Percentiles rank a stretch among this genome's conserved stretches.
phyloP scores from a whole-genome alignment of 2,888 invertebrate species.

The Drosophila siamana region DNA sequence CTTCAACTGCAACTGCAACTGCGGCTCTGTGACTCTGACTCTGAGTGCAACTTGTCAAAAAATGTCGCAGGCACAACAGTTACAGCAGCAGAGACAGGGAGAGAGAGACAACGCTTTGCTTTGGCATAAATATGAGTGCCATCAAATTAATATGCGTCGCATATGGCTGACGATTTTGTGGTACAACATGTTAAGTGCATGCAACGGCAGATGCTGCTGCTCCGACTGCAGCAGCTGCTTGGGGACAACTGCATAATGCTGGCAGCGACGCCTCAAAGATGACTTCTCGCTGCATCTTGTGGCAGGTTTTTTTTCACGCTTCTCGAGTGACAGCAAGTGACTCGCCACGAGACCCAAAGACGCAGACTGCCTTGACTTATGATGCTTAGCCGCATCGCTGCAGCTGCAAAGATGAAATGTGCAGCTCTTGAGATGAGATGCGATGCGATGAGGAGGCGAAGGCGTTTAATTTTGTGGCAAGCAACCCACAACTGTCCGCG shows the following conservation, averaged over 20 bases:
- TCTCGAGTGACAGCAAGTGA: slow-evolving; percentile 68
- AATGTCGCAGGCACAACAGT: slow-evolving; percentile 61
- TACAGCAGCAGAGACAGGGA: slow-evolving; percentile 4
- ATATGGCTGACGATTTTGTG: slow-evolving; percentile 82
- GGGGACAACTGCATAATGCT: slow-evolving; percentile 70
- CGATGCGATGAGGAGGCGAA: background rate
- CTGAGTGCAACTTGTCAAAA: slow-evolving; percentile 80
- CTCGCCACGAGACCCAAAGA: slow-evolving; percentile 25
- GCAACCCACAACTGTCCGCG: slow-evolving; percentile 54
- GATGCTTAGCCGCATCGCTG: slow-evolving; percentile 74
- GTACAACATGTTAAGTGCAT: slow-evolving; percentile 82
- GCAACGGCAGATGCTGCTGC: slow-evolving; percentile 57
- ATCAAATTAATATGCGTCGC: slow-evolving; percentile 82
- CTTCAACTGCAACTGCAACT: background rate
- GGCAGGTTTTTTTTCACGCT: slow-evolving; percentile 75
- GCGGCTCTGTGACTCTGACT: slow-evolving; percentile 31
- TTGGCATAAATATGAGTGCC: slow-evolving; percentile 82
- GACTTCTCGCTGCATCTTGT: slow-evolving; percentile 65
- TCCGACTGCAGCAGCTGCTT: slow-evolving; percentile 19
- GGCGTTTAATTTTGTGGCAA: slow-evolving; percentile 65
- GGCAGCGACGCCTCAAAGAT: slow-evolving; percentile 46
- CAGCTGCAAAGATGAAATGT: slow-evolving; percentile 64
- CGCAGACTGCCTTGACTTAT: slow-evolving; percentile 66
- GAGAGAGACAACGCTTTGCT: slow-evolving; percentile 69
- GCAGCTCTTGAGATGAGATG: slow-evolving; percentile 36